A percentile compares a stretch with the other conserved stretches of the same genome.
Evolutionary conservation across 1,140 invertebrate species (phyloP).

Genomic region (Polypedilum pembai): DNA sequence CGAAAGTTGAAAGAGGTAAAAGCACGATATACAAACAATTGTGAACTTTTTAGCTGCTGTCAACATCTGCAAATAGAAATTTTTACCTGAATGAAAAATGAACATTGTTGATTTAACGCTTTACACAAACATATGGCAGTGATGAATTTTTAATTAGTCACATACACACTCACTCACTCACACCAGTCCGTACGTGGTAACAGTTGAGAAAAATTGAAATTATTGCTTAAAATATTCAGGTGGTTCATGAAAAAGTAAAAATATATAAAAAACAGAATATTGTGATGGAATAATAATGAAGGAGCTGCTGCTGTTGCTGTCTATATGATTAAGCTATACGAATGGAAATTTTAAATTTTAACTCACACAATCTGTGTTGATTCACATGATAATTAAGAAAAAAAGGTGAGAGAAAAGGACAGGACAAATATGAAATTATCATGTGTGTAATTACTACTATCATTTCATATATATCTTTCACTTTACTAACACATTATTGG

Average conservation of each 20-base stretch:
- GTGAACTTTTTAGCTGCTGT: neutral
- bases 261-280: neutral
- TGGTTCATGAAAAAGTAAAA: neutral
- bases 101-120: constrained; percentile 21
- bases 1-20: neutral
- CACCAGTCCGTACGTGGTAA: neutral
- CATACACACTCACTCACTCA: neutral
- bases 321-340: neutral
- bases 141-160: constrained; percentile 27
- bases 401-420: no score
- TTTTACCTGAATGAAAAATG: neutral
- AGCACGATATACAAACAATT: neutral
- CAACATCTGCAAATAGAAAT: neutral
- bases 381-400: no score
- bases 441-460: neutral
- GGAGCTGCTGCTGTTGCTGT: neutral
- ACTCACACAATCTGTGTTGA: no score
- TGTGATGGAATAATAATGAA: neutral
- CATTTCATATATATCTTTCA: neutral
- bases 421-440: neutral
- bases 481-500: neutral
- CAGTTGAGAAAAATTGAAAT: neutral
- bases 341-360: no score
- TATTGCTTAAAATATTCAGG: neutral
- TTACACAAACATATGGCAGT: neutral